Base-by-base conservation (phyloP, 2,113 vertebrate species). In the Chitala chitala region DNA sequence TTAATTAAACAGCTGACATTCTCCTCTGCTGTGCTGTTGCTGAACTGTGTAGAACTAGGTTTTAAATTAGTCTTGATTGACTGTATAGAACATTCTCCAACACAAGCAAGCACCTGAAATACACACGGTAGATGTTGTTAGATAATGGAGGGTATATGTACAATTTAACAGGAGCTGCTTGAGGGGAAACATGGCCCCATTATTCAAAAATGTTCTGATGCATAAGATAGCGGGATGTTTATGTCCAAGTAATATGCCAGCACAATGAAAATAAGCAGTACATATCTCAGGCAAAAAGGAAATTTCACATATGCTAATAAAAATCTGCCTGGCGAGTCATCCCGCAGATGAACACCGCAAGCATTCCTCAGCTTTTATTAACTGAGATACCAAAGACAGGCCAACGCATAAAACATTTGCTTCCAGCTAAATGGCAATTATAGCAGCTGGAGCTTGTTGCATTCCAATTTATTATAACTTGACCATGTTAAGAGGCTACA, bases 1-100 rank as follows among this genome's bases (percentile, higher is more conserved):
- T 87, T 86, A 87, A 88, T 83, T 84, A 88, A 87, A 84, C 81
- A 83, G 81, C 86, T 87, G 85, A 84, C 84, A 85, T 68, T 86
- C 84, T 85, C 80, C 85, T 88, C 86, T 84, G 87, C 83, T 79
- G 81, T 83, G 83, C 78, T 85, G 81, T 86, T 88, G 85, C 75
- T 77, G 85, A 82, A 76, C 79, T 78, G 85, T 88, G 86, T 84
- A 85, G 81, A 87, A 87, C 87, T 87, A 84, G 86, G 86, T 87
- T 91, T 89, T 87, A 89, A 87, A 83, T 86, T 85, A 82, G 82
- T 83, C 82, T 61, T 76, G 81, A 64, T 82, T 82, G 81, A 81
- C 81, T 87, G 75, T 82, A 80, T 84, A 83, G 84, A 76, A 82
- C 85, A 84, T 83, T 80, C 82, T 75, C 82, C 82, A 79, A 82